A percentile compares a stretch with the other conserved stretches of the same genome.
Evolutionary conservation across 2,113 vertebrate species (phyloP).

Genomic region (Pantherophis guttatus): DNA sequence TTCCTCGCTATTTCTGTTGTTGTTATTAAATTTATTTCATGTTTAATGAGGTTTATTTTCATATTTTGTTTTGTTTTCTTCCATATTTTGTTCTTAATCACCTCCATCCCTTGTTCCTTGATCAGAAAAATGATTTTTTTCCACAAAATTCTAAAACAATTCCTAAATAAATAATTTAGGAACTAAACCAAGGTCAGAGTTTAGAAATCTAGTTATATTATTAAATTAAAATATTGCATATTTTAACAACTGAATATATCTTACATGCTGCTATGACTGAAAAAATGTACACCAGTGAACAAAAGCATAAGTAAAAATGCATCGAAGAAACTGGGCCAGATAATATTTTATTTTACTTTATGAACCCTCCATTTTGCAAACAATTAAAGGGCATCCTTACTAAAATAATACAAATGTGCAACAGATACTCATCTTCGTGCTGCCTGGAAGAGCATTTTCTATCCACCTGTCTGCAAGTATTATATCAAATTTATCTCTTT

Average conservation of each 20-base stretch:
- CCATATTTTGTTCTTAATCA: background rate
- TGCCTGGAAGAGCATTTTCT: background rate
- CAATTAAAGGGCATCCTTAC: slow-evolving; percentile 22
- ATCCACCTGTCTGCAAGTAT: slow-evolving; percentile 32
- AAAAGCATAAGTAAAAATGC: background rate
- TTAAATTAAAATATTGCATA: background rate
- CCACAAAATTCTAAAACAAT: background rate
- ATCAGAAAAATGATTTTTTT: no score
- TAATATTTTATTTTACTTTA: background rate
- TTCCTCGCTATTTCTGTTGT: no score
- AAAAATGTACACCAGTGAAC: background rate
- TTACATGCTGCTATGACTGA: background rate
- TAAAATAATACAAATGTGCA: slow-evolving; percentile 4
- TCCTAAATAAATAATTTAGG: background rate
- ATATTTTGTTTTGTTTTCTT: background rate
- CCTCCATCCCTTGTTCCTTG: no score
- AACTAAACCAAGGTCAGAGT: background rate
- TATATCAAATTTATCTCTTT: slow-evolving; percentile 34
- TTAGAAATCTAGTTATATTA: background rate
- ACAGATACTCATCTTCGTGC: slow-evolving; percentile 14
- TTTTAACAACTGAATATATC: background rate
- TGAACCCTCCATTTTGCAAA: background rate
- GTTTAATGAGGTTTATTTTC: no score
- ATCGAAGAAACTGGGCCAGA: slow-evolving; percentile 2
- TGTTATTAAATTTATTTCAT: no score